Evolutionary conservation across 2,113 vertebrate genomes (phyloP).

Genomic region (Hirundichthys speculiger): DNA sequence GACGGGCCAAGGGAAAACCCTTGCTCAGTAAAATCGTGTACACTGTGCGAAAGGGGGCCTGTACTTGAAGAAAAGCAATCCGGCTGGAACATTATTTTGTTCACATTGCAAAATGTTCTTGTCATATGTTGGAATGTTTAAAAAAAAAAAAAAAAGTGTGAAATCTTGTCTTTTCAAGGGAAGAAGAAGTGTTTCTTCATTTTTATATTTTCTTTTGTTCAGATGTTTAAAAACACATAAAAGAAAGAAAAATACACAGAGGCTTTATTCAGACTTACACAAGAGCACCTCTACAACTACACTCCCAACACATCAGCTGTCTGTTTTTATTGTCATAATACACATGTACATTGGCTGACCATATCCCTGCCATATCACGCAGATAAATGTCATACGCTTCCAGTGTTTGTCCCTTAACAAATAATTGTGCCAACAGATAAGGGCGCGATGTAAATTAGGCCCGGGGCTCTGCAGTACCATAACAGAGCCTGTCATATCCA

Average conservation of each 20-base stretch:
- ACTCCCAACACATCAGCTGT: constrained; percentile 32
- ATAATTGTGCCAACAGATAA: constrained; percentile 69
- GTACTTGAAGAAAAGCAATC: background rate
- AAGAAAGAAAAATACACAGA: constrained; percentile 18
- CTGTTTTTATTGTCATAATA: constrained; percentile 61
- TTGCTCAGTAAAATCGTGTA: constrained; percentile 47
- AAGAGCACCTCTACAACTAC: constrained; percentile 33
- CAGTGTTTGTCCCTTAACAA: constrained; percentile 65
- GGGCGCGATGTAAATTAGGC: constrained; percentile 71
- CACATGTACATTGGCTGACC: constrained; percentile 55
- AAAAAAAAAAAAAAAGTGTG: constrained; percentile 43
- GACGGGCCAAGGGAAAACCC: constrained; percentile 20
- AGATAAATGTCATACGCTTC: constrained; percentile 66
- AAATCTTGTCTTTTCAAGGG: constrained; percentile 38
- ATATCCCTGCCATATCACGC: constrained; percentile 54
- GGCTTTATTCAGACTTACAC: constrained; percentile 38
- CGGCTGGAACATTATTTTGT: constrained; percentile 19
- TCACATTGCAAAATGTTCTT: constrained; percentile 4
- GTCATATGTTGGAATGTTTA: constrained; percentile 32
- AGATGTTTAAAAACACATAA: constrained; percentile 16
- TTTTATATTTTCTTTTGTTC: constrained; percentile 19
- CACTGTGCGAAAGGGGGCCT: constrained; percentile 19
- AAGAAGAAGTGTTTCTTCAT: constrained; percentile 16
- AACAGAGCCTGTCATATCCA: constrained; percentile 65
- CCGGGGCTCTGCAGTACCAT: constrained; percentile 42